Conservation (phyloP, 2,797 vertebrate genomes). For the Periparus ater region DNA sequence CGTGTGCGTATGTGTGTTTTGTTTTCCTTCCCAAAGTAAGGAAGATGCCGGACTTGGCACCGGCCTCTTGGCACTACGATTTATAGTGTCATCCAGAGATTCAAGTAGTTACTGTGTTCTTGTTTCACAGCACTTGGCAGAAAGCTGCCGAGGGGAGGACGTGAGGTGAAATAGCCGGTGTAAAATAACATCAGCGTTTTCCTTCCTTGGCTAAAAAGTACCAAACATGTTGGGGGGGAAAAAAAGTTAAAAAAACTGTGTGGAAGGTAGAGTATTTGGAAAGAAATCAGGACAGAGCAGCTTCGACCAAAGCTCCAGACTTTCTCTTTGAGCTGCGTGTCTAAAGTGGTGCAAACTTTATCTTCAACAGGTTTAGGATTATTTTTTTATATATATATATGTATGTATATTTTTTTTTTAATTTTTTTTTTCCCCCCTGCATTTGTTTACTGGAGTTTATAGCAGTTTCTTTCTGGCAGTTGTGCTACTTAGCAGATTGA, state of each 20-base stretch:
- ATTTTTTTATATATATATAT: neutral
- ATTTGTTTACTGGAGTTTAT: constrained; percentile 83
- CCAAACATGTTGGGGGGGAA: neutral
- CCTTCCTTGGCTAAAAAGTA: constrained; percentile 57
- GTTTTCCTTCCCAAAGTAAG: constrained; percentile 56
- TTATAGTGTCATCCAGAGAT: constrained; percentile 90
- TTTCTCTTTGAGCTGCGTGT: constrained; percentile 29
- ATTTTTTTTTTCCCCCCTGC: neutral
- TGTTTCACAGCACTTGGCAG: constrained; percentile 82
- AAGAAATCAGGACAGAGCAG: constrained; percentile 43
- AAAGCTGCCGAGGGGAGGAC: constrained; percentile 70
- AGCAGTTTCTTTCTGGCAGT: constrained; percentile 84
- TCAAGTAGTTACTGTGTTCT: constrained; percentile 85
- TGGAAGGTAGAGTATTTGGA: constrained; percentile 33
- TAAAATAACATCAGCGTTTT: constrained; percentile 55
- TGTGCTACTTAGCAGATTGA: constrained; percentile 83
- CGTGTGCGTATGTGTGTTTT: neutral
- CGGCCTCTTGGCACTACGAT: constrained; percentile 83
- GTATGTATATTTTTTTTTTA: neutral
- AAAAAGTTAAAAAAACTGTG: neutral
- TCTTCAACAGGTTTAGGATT: constrained; percentile 75
- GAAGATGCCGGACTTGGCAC: constrained; percentile 88
- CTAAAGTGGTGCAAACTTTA: constrained; percentile 74
- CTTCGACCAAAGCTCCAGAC: constrained; percentile 30
- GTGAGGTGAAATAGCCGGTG: constrained; percentile 70